Evolutionary conservation across 2,113 vertebrate genomes (phyloP).

Genomic region (Trematomus loennbergii): DNA sequence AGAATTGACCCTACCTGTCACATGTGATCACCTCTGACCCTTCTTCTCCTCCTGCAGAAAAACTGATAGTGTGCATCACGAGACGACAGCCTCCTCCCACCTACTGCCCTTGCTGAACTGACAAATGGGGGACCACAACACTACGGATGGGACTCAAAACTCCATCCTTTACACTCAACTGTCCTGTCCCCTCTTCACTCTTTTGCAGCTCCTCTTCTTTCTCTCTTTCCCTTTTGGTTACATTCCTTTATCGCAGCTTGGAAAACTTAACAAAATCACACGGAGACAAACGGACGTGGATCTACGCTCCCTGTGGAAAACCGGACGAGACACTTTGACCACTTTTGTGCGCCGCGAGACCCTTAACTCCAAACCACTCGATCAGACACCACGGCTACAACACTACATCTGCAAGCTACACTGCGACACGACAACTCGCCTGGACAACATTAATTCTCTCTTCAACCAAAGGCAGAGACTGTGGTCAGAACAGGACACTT

Average conservation of each 20-base stretch:
- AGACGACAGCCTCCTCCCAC: constrained; percentile 82
- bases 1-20: too few relatives aligned
- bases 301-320: constrained; percentile 64
- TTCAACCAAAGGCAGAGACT: constrained; percentile 10
- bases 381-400: not conserved
- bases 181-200: constrained; percentile 37
- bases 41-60: constrained; percentile 77
- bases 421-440: constrained; percentile 21
- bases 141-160: constrained; percentile 50
- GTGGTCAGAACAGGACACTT: constrained; percentile 40
- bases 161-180: constrained; percentile 43
- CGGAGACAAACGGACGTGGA: constrained; percentile 31
- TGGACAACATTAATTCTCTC: constrained; percentile 32
- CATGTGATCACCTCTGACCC: constrained; percentile 1
- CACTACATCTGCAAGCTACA: constrained; percentile 19
- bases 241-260: constrained; percentile 66
- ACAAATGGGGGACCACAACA: constrained; percentile 69
- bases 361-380: constrained; percentile 35
- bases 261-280: constrained; percentile 45
- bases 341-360: constrained; percentile 43
- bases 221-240: constrained; percentile 42
- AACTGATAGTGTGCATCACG: constrained; percentile 85
- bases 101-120: constrained; percentile 84
- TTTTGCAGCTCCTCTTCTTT: constrained; percentile 33
- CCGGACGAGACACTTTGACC: constrained; percentile 63